Base-by-base conservation (phyloP, 2,888 invertebrate genomes). In the Toxonevra muliebris region DNA sequence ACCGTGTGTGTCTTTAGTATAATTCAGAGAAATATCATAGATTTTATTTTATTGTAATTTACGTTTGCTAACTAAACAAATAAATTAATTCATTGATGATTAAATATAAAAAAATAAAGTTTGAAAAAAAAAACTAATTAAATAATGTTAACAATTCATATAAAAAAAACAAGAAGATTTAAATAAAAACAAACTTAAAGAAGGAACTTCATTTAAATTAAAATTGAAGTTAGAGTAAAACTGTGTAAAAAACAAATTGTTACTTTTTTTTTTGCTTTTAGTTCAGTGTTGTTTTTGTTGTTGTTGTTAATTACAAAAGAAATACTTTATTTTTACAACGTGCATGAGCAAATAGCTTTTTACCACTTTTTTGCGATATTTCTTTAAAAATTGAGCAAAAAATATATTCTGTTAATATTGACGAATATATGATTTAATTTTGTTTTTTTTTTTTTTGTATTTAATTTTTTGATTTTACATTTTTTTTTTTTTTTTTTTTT, bases 21-120 rank as follows among this genome's bases (percentile, higher is more conserved):
- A 19, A 54, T 63, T 61, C 30, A 40, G 30, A 12, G n/a, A 41
- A 60, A n/a, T 50, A n/a, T 57, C 19, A 17, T 17, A 40, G n/a
- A 30, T 40, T 60, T 2, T 48, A 10, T 42, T 42, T 48, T 63
- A 13, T n/a, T 54, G n/a, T 67, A 55, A 50, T 42, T 19, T 13
- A 53, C 48, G 30, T 67, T 61, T 52, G 19, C 53, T 66, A 70
- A 68, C 50, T 55, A 55, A 67, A 61, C 55, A 66, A 70, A 68
- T 68, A 70, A 66, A 66, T 68, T 66, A 63, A 65, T 70, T 68
- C 65, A 68, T 54, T 68, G 20, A 2, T 64, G 8, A n/a, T 20
- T 10, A 52, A 58, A 52, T 12, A 41, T 41, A 15, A 48, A 65
- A 52, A 41, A 52, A 19, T 58, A 60, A 63, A 63, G 62, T 48